These are phyloP conservation scores for Paradisaea rubra DNA, from an alignment of 2,113 vertebrate genomes.

Conservation along the genomic window DNA sequence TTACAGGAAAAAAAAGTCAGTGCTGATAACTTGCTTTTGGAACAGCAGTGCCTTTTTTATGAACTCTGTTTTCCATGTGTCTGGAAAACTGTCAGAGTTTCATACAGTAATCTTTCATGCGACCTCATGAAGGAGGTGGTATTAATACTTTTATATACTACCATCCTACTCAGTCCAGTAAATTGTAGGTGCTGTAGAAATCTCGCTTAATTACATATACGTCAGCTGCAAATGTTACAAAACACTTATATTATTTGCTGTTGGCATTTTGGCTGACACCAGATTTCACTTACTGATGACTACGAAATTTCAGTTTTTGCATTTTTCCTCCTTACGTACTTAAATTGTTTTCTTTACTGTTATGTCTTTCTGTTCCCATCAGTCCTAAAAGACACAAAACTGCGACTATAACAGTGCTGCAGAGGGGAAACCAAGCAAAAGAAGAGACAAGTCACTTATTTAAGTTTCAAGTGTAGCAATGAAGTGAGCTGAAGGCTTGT, in stretches of 20 bases:
- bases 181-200: background rate
- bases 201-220: background rate
- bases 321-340: background rate
- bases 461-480: background rate
- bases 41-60: background rate
- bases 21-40: background rate
- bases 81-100: background rate
- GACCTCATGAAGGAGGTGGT: background rate
- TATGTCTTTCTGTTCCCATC: background rate
- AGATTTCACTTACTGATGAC: background rate
- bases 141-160: background rate
- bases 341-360: background rate
- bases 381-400: background rate
- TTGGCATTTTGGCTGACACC: background rate
- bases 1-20: background rate
- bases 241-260: background rate
- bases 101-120: background rate
- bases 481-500: background rate
- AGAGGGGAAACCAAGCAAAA: background rate
- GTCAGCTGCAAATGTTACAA: background rate
- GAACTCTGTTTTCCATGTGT: background rate
- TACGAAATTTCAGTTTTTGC: background rate
- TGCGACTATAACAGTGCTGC: background rate
- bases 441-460: background rate
- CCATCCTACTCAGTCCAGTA: background rate